These are phyloP conservation scores for Drosophila busckii DNA, from an alignment of 1,140 invertebrate species.

Conservation along the genomic window DNA sequence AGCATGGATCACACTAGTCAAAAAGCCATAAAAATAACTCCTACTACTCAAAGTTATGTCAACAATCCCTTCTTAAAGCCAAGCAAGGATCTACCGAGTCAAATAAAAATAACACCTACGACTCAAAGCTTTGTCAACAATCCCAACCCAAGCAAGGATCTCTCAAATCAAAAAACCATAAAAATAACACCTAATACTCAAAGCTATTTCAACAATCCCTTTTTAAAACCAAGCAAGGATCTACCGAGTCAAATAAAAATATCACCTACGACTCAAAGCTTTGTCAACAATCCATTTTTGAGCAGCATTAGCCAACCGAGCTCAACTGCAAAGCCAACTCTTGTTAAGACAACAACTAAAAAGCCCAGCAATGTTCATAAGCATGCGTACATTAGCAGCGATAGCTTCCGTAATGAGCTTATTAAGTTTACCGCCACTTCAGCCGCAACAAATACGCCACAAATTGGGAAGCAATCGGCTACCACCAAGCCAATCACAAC, in stretches of 20 bases:
- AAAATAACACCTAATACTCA: too few species aligned
- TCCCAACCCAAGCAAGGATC: conserved; percentile 5
- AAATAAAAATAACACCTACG: conserved; percentile 7
- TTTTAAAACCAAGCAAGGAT: conserved; percentile 11
- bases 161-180: too few species aligned
- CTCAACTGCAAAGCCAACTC: conserved; percentile 26
- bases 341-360: conserved; percentile 1
- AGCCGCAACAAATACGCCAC: conserved; percentile 14
- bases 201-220: too few species aligned
- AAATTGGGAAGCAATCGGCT: too few species aligned
- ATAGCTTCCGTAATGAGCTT: conserved; percentile 57
- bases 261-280: conserved; percentile 13
- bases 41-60: too few species aligned
- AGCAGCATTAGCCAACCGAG: conserved; percentile 16
- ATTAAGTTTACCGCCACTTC: conserved; percentile 57
- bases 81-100: not conserved
- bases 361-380: conserved; percentile 6
- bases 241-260: not conserved
- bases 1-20: too few species aligned
- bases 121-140: too few species aligned
- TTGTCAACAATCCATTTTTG: conserved; percentile 50
- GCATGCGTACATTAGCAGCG: conserved; percentile 47
- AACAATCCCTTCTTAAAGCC: conserved; percentile 3
- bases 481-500: too few species aligned
- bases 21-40: too few species aligned